Evolutionary conservation across 2,113 vertebrate genomes (phyloP).

Genomic region (Silurus asotus): DNA sequence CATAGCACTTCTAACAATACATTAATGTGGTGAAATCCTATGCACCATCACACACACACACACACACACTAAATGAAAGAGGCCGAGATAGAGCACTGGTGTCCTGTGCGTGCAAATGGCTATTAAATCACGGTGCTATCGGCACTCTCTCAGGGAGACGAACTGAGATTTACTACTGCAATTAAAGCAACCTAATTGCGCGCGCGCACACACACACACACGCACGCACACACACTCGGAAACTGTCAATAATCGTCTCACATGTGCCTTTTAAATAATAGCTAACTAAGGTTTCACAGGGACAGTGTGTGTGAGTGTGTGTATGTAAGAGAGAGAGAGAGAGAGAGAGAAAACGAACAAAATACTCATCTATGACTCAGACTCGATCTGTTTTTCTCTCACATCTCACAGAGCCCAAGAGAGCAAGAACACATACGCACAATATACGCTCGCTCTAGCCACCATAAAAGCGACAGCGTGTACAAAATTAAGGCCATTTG

Average conservation of each 20-base stretch:
- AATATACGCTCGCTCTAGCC: neutral
- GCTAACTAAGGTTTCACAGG: constrained; percentile 40
- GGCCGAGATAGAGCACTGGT: constrained; percentile 61
- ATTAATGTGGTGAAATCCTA: constrained; percentile 9
- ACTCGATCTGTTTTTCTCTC: constrained; percentile 43
- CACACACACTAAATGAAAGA: constrained; percentile 42
- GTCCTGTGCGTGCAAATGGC: constrained; percentile 55
- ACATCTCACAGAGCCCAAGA: constrained; percentile 43
- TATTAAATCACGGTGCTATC: constrained; percentile 79
- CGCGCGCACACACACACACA: constrained; percentile 28
- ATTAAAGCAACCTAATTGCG: constrained; percentile 78
- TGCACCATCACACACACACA: constrained; percentile 31
- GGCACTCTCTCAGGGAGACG: constrained; percentile 74
- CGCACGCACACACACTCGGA: constrained; percentile 48
- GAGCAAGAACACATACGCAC: constrained; percentile 31
- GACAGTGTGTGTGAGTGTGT: neutral
- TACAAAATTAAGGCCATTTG: constrained; percentile 51
- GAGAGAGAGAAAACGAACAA: constrained; percentile 30
- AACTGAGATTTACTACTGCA: constrained; percentile 79
- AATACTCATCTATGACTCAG: constrained; percentile 45
- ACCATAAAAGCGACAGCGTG: constrained; percentile 31
- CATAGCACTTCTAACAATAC: neutral
- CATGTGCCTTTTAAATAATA: constrained; percentile 17
- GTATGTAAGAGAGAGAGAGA: neutral
- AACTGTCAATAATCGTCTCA: constrained; percentile 14